Evolutionary conservation across 2,113 vertebrate genomes (phyloP).

Genomic region (Poeciliopsis turrubarensis): DNA sequence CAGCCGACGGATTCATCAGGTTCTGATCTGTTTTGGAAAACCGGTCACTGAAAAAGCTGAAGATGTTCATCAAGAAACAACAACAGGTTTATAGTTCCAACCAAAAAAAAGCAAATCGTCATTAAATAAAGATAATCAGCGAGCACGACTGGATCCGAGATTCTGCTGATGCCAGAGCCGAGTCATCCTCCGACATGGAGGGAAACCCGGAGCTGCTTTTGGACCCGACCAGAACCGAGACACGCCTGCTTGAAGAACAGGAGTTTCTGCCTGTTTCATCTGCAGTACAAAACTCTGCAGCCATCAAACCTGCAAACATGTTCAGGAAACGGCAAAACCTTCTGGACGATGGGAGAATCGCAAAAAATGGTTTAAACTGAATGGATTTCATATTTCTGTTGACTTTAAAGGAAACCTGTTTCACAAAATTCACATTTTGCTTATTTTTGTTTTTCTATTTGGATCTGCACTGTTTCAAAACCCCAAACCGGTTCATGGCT

Average conservation of each 20-base stretch:
- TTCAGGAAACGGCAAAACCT: neutral
- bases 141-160: too few relatives aligned
- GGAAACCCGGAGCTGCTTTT: constrained; percentile 51
- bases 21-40: constrained; percentile 35
- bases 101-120: neutral
- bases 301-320: constrained; percentile 66
- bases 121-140: too few relatives aligned
- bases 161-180: neutral
- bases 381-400: too few relatives aligned
- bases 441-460: too few relatives aligned
- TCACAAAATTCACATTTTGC: too few relatives aligned
- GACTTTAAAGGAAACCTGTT: too few relatives aligned
- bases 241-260: constrained; percentile 73
- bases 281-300: constrained; percentile 63
- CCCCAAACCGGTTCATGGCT: too few relatives aligned
- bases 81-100: neutral
- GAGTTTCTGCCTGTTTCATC: constrained; percentile 71
- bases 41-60: constrained; percentile 3
- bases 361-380: neutral
- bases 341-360: neutral
- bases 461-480: too few relatives aligned
- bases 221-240: constrained; percentile 60
- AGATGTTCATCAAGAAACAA: constrained; percentile 12
- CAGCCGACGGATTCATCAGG: constrained; percentile 54
- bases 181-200: constrained; percentile 46